Percentiles rank a stretch among this genome's conserved stretches.
These are phyloP conservation scores for Blastobasis adustella DNA, from an alignment of 2,888 invertebrate genomes.

Conservation along the genomic window DNA sequence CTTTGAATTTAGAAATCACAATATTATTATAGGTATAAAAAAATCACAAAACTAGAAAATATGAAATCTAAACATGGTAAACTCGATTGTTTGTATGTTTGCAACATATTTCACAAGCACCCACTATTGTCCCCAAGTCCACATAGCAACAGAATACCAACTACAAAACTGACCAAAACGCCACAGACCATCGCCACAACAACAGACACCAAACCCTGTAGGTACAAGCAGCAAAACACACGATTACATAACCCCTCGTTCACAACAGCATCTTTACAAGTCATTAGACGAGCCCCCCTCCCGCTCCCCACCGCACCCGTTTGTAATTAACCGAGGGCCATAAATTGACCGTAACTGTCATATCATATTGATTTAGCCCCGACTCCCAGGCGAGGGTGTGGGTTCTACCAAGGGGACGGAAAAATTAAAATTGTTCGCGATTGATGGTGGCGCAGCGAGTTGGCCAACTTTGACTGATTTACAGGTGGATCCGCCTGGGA, in stretches of 20 bases:
- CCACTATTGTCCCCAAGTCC: neutral
- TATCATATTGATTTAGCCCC: constrained; percentile 76
- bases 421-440: constrained; percentile 45
- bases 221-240: neutral
- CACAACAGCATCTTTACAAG: constrained; percentile 62
- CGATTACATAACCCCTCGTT: neutral
- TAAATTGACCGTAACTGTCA: constrained; percentile 75
- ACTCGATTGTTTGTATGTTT: no score
- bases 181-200: neutral
- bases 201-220: neutral
- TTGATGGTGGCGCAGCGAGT: constrained; percentile 26
- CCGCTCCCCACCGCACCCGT: constrained; percentile 40
- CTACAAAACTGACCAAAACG: neutral
- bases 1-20: no score
- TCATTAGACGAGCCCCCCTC: constrained; percentile 54
- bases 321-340: constrained; percentile 73
- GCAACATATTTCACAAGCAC: no score
- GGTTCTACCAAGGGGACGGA: constrained; percentile 32
- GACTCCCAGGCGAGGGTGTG: constrained; percentile 25
- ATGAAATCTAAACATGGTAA: no score
- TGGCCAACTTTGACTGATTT: no score
- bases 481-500: neutral
- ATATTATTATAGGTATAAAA: no score
- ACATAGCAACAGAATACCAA: neutral
- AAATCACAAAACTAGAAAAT: no score